Evolutionary conservation across 2,113 vertebrate species (phyloP).

Genomic region (Rana temporaria): DNA sequence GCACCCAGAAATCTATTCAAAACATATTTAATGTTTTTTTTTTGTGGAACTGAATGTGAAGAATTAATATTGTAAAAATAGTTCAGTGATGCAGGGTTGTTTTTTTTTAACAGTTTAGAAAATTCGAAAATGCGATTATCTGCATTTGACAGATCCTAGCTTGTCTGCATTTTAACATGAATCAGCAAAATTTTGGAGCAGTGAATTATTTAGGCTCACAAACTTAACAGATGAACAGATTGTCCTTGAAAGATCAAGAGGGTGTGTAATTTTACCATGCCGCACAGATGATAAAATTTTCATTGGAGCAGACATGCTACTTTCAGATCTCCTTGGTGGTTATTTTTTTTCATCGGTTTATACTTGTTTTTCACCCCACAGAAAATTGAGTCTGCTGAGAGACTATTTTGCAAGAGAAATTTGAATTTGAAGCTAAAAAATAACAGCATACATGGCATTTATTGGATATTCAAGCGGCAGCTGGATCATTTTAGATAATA

Average conservation of each 20-base stretch:
- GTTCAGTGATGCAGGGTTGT: background rate
- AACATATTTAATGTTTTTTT: too few relatives aligned
- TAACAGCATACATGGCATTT: too few relatives aligned
- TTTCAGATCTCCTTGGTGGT: background rate
- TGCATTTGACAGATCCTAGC: background rate
- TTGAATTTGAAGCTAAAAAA: too few relatives aligned
- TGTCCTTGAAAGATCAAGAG: conserved; percentile 26
- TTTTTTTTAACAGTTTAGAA: background rate
- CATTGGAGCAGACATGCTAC: background rate
- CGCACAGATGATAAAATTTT: conserved; percentile 12
- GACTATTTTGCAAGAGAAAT: background rate
- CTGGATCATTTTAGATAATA: too few relatives aligned
- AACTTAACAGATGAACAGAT: background rate
- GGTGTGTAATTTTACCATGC: conserved; percentile 1
- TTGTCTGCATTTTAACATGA: background rate
- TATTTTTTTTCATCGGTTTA: background rate
- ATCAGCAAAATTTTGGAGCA: background rate
- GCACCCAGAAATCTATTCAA: too few relatives aligned
- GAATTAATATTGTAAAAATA: background rate
- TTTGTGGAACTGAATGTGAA: too few relatives aligned
- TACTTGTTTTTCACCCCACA: background rate
- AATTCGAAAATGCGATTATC: background rate
- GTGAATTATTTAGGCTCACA: conserved; percentile 12
- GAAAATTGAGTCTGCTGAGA: too few relatives aligned
- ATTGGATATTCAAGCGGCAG: too few relatives aligned